Conservation (phyloP, 2,797 vertebrate genomes). For the Gorsachius magnificus region DNA sequence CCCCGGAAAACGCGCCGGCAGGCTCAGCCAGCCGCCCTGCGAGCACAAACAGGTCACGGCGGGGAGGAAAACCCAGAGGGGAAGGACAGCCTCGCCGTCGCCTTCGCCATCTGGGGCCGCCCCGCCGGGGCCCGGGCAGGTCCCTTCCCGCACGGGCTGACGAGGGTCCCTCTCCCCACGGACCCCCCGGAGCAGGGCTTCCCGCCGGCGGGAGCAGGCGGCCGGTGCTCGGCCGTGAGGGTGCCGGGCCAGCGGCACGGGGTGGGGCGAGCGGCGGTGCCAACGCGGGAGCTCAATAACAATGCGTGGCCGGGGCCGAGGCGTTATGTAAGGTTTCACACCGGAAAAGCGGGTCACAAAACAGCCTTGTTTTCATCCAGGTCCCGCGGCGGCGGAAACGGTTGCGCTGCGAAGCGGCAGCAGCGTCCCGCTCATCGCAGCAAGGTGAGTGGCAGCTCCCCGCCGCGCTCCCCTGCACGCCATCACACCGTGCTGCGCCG, state of each 20-base stretch:
- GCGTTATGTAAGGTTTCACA: background rate
- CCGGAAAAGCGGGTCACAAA: background rate
- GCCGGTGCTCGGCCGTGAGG: background rate
- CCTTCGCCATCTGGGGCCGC: rapidly evolving
- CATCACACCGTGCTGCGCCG: rapidly evolving
- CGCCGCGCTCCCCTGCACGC: no score
- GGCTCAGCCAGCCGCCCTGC: background rate
- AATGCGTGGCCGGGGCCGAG: background rate
- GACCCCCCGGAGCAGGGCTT: background rate
- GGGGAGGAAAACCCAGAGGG: conserved; percentile 9
- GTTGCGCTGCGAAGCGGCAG: background rate
- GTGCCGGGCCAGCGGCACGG: background rate
- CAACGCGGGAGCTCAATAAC: background rate
- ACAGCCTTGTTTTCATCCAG: background rate
- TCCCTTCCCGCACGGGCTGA: rapidly evolving
- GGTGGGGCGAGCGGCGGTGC: background rate
- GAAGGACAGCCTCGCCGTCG: background rate
- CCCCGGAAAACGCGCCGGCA: background rate
- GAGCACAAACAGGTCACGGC: background rate
- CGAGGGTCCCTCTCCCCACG: background rate
- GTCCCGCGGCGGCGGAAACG: background rate
- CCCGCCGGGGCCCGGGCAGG: rapidly evolving
- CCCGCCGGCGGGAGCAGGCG: background rate
- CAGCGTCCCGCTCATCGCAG: background rate
- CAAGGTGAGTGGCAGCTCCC: background rate